These are phyloP conservation scores for Ypsolopha scabrella DNA, from an alignment of 2,888 invertebrate species.

Conservation along the genomic window DNA sequence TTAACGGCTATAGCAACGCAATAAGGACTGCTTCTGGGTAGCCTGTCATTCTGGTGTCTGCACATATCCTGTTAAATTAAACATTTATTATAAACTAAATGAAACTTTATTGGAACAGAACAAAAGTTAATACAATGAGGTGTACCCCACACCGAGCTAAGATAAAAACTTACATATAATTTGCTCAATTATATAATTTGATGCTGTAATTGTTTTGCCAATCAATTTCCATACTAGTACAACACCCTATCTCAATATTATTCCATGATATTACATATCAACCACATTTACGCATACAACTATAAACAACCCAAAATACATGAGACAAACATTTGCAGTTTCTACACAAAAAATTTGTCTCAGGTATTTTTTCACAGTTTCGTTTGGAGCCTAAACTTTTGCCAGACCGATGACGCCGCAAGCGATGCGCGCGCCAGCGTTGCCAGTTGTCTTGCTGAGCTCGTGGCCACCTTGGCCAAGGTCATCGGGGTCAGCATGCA, in stretches of 20 bases:
- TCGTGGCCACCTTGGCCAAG: constrained; percentile 94
- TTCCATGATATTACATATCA: not conserved
- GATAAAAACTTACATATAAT: constrained; percentile 9
- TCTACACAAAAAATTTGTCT: not conserved
- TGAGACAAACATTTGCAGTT: constrained; percentile 7
- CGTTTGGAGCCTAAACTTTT: constrained; percentile 14
- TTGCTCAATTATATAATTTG: not conserved
- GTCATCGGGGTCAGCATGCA: constrained; percentile 95
- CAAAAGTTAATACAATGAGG: constrained; percentile 20
- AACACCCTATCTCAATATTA: not conserved
- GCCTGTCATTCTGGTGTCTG: too few relatives aligned
- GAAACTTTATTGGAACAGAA: constrained; percentile 26
- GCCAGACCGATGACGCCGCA: constrained; percentile 89
- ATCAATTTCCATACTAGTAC: not conserved
- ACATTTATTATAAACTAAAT: not conserved
- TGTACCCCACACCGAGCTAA: constrained; percentile 34
- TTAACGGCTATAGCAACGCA: too few relatives aligned
- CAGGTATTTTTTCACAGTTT: not conserved
- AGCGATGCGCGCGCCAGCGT: constrained; percentile 91
- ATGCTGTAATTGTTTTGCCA: too few relatives aligned
- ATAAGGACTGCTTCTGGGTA: too few relatives aligned
- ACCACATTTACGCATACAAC: not conserved
- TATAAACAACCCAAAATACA: not conserved
- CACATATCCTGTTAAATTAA: not conserved
- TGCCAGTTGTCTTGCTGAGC: constrained; percentile 92